A percentile compares a stretch with the other conserved stretches of the same genome.
phyloP scores from a whole-genome alignment of 2,888 invertebrate genomes.

The Drosophila limbata region DNA sequence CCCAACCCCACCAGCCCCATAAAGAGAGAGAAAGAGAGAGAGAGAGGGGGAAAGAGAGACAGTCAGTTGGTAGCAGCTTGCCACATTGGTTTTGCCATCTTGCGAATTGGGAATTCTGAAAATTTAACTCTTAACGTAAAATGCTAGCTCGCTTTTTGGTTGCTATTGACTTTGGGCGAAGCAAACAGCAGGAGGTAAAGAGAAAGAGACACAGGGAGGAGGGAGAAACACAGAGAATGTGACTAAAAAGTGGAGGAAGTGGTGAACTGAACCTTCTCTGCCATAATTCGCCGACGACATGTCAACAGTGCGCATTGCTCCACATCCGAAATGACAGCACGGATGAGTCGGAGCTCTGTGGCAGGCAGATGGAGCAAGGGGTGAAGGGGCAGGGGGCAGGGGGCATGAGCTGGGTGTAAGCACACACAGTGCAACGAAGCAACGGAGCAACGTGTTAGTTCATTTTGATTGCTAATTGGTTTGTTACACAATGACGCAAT shows the following conservation, averaged over 20 bases:
- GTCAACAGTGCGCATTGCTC: conserved; percentile 72
- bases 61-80: conserved; percentile 21
- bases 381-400: background rate
- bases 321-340: conserved; percentile 51
- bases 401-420: background rate
- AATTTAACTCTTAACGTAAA: conserved; percentile 77
- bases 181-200: background rate
- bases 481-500: conserved; percentile 82
- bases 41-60: background rate
- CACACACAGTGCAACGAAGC: conserved; percentile 37
- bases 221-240: background rate
- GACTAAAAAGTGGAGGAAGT: background rate
- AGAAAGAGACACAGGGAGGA: background rate
- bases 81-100: conserved; percentile 62
- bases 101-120: conserved; percentile 77
- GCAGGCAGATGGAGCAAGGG: conserved; percentile 3
- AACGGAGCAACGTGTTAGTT: conserved; percentile 76
- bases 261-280: conserved; percentile 36
- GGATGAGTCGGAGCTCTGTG: conserved; percentile 28
- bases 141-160: conserved; percentile 60
- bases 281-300: conserved; percentile 79
- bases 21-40: too few species aligned
- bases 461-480: conserved; percentile 85
- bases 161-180: conserved; percentile 57
- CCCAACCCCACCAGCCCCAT: background rate